A percentile compares a stretch with the other conserved stretches of the same genome.
phyloP scores from a whole-genome alignment of 2,113 vertebrate species.

The Lichenostomus cassidix region DNA sequence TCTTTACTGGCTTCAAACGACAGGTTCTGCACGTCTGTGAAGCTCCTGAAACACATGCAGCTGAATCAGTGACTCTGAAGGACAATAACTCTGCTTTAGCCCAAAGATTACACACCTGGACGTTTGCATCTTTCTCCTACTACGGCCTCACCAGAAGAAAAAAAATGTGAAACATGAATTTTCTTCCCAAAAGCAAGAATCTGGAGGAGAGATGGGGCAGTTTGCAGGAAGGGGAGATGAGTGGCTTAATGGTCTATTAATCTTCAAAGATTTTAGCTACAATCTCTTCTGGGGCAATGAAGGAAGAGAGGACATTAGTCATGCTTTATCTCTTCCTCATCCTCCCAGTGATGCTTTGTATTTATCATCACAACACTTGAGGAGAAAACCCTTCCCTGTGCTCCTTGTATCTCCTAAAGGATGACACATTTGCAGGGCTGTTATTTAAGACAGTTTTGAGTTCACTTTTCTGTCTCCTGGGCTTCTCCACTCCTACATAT shows the following conservation, averaged over 20 bases:
- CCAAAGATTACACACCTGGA: accelerated
- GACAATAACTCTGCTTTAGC: neutral
- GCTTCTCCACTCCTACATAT: neutral
- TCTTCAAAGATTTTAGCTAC: neutral
- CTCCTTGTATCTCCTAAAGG: neutral
- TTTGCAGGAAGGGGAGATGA: neutral
- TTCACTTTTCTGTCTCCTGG: neutral
- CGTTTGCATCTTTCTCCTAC: neutral
- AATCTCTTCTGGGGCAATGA: neutral
- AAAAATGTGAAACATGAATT: neutral
- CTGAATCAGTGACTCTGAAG: neutral
- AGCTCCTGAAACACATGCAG: slow-evolving; percentile 50
- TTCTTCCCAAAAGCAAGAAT: neutral
- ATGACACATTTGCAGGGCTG: neutral
- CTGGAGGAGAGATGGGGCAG: neutral
- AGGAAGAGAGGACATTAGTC: neutral
- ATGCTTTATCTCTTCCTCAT: neutral
- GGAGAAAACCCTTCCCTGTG: neutral
- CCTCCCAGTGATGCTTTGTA: neutral
- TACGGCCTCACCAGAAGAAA: neutral
- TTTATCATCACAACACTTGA: neutral
- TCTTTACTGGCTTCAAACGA: slow-evolving; percentile 76
- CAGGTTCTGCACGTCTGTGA: slow-evolving; percentile 72
- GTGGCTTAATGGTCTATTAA: neutral
- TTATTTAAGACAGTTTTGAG: neutral